Evolutionary conservation across 2,888 invertebrate species (phyloP), one percentile per base, ranked within the genome.

Genomic region (Tethea ocularis): DNA sequence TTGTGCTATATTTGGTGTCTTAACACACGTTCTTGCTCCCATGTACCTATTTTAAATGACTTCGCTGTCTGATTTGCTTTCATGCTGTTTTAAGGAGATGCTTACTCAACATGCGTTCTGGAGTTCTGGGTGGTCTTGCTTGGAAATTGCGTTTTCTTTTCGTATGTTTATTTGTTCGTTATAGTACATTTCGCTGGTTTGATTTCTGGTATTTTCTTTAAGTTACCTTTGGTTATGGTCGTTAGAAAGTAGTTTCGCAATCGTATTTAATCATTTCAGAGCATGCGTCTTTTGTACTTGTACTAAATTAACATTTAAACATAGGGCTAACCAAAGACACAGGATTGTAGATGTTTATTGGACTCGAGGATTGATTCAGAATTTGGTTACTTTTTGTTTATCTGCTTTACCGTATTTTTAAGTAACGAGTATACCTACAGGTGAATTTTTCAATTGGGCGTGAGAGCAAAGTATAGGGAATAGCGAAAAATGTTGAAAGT

Each of bases 1-100:
- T 66, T 46, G 46, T 46, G 46, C 72, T 74, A 68, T 72, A 73
- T 74, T 72, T 72, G 70, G 74, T 68, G 11, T 52, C 57, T 17
- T 61, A 60, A 61, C 60, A 54, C 56, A 55, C 60, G 60, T 46
- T 62, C 62, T 64, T 66, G 59, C 58, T 3, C 33, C 33, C 13
- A 60, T 58, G 72, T 57, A 59, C 63, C 62, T 52, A 41, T 20
- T 46, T 46, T 46, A 20, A 46, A 46, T 20, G 46, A n/a, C 8
- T 20, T n/a, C 20, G 46, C 46, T 20, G 46, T 46, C 20, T 10
- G 46, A 46, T 46, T 20, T 46, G 20, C 46, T 46, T 46, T 10
- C 20, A 20, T 46, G 20, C n/a, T 41, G 46, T 46, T 38, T 15
- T 13, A 36, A 5, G 36, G 36, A 13, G 36, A 38, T 38, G 38